These are phyloP conservation scores for Phenganax subtilis DNA, from an alignment of 92 coral and sea anemone species.

Conservation along the genomic window DNA sequence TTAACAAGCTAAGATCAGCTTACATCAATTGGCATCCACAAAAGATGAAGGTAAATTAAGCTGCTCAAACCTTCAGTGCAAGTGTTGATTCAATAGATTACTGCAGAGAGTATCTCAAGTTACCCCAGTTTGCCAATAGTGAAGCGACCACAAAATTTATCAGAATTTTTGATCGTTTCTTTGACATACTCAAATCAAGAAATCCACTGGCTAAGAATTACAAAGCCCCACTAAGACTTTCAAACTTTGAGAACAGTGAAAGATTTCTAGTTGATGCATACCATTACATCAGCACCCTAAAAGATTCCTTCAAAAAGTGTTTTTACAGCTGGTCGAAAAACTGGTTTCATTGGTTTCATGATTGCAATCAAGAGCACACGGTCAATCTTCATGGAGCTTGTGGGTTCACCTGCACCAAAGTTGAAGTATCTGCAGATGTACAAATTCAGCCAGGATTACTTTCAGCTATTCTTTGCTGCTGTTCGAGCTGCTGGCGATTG, in stretches of 20 bases:
- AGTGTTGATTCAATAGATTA: constrained; percentile 10
- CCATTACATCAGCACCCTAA: too few relatives aligned
- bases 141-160: constrained; percentile 14
- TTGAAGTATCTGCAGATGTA: neutral
- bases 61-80: constrained; percentile 2
- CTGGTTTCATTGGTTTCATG: too few relatives aligned
- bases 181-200: constrained; percentile 6
- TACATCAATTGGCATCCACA: constrained; percentile 29
- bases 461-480: constrained; percentile 1
- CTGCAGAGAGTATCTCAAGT: constrained; percentile 15
- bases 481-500: constrained; percentile 4
- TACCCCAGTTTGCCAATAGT: neutral
- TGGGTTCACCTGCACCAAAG: neutral
- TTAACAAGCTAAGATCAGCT: constrained; percentile 20
- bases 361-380: neutral
- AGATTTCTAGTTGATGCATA: neutral
- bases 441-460: constrained; percentile 1
- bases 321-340: too few relatives aligned
- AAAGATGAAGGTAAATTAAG: constrained; percentile 18
- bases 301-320: too few relatives aligned
- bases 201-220: constrained; percentile 15
- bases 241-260: neutral
- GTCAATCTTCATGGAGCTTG: neutral
- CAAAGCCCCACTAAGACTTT: constrained; percentile 11
- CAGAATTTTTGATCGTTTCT: constrained; percentile 20